Base-by-base conservation (phyloP, 2,797 vertebrate genomes). In the Lindbergichthys nudifrons region DNA sequence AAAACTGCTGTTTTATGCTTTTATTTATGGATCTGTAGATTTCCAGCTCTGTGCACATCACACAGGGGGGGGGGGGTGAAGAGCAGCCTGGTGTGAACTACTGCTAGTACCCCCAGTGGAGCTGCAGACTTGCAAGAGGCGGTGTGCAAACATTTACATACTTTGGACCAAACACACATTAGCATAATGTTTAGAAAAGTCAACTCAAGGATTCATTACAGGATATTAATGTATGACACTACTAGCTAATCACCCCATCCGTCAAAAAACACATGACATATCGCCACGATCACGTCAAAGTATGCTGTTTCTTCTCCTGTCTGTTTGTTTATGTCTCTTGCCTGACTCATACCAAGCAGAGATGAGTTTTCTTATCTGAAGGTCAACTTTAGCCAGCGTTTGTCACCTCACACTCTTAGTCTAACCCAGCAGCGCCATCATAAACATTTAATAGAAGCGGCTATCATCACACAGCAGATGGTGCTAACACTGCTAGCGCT, bases 391-490 rank as follows among this genome's bases (percentile, higher is more conserved):
- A 79, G 82, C 62, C 83, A 45, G 73, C 74, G 75, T 90, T 89
- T 88, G 81, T 88, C 90, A 86, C 84, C 75, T 75, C 83, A 32
- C 83, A 32, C 82, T 88, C 85, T 79, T 81, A 82, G 73, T 72
- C 81, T 83, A 84, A 83, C 76, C 85, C 89, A 67, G 69, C 81
- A 68, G 78, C 43, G 64, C 59, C 85, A 50, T 77, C 84, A 79
- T 88, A 91, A 92, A 90, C 87, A 80, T 94, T 93, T 92, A 92
- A 93, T 92, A 70, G 91, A 88, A 83, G 84, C 69, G 11, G 85
- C 90, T 93, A 93, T 95, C 93, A 82, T 82, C 76, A 84, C 81
- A 57, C 81, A 84, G 85, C 94, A 93, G 92, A 93, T 90, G 89
- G 86, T 88, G 83, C 80, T 76, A 82, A 85, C 84, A 39, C 65